Evolutionary conservation across 2,888 invertebrate species (phyloP).

Genomic region (Glyphotaelius pellucidus): DNA sequence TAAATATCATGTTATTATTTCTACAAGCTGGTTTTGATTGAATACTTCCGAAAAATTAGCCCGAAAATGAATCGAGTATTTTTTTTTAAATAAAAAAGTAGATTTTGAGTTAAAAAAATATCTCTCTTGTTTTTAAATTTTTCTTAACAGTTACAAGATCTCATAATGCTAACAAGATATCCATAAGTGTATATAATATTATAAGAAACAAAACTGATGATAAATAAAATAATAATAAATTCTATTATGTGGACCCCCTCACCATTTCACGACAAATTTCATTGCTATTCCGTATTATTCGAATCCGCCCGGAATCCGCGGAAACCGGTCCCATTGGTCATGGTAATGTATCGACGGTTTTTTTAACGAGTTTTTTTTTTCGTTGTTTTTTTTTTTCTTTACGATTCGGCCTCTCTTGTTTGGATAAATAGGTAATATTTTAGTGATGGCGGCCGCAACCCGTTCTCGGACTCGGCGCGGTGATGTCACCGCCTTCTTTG

Average conservation of each 20-base stretch:
- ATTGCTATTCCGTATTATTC: background rate
- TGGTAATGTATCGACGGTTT: conserved; percentile 42
- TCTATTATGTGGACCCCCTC: background rate
- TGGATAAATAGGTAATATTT: conserved; percentile 41
- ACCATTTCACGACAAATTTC: background rate
- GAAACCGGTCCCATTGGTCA: conserved; percentile 38
- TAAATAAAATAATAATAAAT: background rate
- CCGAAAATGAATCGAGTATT: background rate
- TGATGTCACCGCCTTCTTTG: conserved; percentile 67
- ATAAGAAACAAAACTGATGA: background rate
- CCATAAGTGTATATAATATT: background rate
- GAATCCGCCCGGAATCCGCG: background rate
- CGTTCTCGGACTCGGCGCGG: conserved; percentile 53
- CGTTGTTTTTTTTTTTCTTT: conserved; percentile 2
- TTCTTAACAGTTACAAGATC: background rate
- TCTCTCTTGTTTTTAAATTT: too few relatives aligned
- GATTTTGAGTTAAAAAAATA: too few relatives aligned
- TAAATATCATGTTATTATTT: background rate
- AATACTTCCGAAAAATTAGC: background rate
- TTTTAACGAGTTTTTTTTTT: background rate
- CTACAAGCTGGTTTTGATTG: background rate
- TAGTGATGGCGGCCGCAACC: conserved; percentile 44
- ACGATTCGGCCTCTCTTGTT: conserved; percentile 50
- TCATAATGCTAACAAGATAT: background rate
- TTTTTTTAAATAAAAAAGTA: too few relatives aligned